Evolutionary conservation across 2,888 invertebrate species (phyloP), one percentile per base, ranked within the genome.

Genomic region (Neoscelio sp.): DNA sequence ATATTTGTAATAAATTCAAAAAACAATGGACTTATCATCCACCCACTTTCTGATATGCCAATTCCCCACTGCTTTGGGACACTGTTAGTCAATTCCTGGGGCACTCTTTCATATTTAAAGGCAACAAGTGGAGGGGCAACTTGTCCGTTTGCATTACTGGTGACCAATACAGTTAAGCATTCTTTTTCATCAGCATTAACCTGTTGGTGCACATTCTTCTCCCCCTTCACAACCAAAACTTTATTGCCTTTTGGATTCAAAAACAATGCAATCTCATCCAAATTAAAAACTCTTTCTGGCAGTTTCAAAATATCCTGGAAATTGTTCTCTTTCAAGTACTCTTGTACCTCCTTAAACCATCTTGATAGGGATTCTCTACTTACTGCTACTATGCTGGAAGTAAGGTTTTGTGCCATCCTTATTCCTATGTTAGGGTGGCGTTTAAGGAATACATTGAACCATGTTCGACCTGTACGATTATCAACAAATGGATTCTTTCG

Each of bases 201-300:
- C 2, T 64, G 23, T 8, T 67, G 48, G 12, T 78, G 42, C 5
- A 78, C 70, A n/a, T 70, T 35, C 38, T 77, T 74, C 3, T 74
- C 75, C 5, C 86, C 88, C 84, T 85, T 87, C 78, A 76, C 82
- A 1, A 78, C 83, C 12, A 90, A 52, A 12, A 89, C 89, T 56
- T 83, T 81, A 10, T 83, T 79, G 1, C 82, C 82, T 71, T 85
- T 85, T 12, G 85, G 86, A 15, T 62, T 44, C n/a, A 85, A 75
- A 62, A 73, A 84, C 75, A 86, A 58, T 2, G 54, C 58, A 12
- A 64, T 54, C 64, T 80, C 80, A 42, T 78, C 67, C 5, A 76
- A 73, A 68, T 87, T 87, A 56, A 86, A 87, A 15, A 87, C 78
- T 79, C 73, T 2, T 67, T 52, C 20, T 52, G 15, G 7, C 77